Percentiles rank a stretch among this genome's conserved stretches.
Evolutionary conservation across 2,888 invertebrate genomes (phyloP).

Genomic region (Orthonychiurus folsomi): DNA sequence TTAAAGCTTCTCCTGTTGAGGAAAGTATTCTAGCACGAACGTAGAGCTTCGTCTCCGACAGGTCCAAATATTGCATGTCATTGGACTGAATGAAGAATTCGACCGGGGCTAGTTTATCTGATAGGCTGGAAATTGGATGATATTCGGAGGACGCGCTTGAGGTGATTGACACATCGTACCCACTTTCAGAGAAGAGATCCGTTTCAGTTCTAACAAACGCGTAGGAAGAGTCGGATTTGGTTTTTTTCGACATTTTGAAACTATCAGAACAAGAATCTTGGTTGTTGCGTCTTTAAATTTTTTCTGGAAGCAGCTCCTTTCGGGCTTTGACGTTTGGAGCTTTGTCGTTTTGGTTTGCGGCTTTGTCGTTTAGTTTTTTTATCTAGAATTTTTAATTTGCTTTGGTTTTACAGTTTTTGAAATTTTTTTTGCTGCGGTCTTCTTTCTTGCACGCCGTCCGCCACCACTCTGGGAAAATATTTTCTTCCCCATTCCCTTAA

Average conservation of each 20-base stretch:
- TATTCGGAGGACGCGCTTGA: constrained; percentile 8
- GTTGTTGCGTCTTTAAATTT: neutral
- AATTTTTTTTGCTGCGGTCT: neutral
- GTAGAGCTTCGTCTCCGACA: constrained; percentile 14
- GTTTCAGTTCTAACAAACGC: constrained; percentile 19
- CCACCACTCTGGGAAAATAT: constrained; percentile 14
- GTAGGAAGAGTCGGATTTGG: constrained; percentile 42
- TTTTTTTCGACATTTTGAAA: constrained; percentile 6
- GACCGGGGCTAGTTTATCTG: constrained; percentile 13
- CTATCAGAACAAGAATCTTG: neutral
- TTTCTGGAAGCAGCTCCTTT: too few species aligned
- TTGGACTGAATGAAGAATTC: constrained; percentile 19
- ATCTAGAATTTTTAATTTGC: too few species aligned
- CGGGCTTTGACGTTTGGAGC: too few species aligned
- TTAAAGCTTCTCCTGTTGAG: constrained; percentile 4
- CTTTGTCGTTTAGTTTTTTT: too few species aligned
- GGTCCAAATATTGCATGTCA: constrained; percentile 23
- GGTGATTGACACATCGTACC: constrained; percentile 17
- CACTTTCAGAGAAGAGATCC: constrained; percentile 18
- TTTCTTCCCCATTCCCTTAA: constrained; percentile 13
- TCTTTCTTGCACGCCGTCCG: constrained; percentile 9
- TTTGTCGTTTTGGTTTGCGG: too few species aligned
- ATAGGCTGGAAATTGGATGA: constrained; percentile 7
- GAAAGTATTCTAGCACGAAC: constrained; percentile 12
- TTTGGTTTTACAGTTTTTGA: too few species aligned